phyloP scores from a whole-genome alignment of 2,888 invertebrate genomes.

The Drosophila trichaetosa region DNA sequence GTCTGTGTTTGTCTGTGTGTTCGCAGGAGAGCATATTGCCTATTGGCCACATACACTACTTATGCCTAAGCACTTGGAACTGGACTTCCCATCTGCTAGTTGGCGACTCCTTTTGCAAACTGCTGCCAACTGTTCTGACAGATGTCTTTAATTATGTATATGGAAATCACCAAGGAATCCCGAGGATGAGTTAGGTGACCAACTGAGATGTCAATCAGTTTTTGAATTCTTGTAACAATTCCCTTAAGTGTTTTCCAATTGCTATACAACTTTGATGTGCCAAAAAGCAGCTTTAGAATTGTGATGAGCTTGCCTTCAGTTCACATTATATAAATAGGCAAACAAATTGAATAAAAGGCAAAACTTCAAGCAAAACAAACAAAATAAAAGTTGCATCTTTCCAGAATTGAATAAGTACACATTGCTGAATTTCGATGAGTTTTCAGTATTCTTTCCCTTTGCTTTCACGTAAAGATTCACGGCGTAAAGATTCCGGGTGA shows the following conservation, averaged over 20 bases:
- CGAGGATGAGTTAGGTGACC: not conserved
- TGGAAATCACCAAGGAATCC: not conserved
- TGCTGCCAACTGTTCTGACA: slow-evolving; percentile 25
- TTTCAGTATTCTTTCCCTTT: slow-evolving; percentile 14
- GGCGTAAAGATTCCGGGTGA: slow-evolving; percentile 5
- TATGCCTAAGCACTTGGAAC: slow-evolving; percentile 31
- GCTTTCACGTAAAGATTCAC: not conserved
- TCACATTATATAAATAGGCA: not conserved
- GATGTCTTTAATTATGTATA: slow-evolving; percentile 34
- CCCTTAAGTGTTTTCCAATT: not conserved
- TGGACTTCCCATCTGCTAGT: not conserved
- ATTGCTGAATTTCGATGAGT: not conserved
- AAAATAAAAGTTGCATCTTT: not conserved
- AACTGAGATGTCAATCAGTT: not conserved
- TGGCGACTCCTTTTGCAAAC: slow-evolving; percentile 4
- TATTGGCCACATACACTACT: slow-evolving; percentile 18
- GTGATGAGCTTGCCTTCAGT: not conserved
- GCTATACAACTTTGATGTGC: not conserved
- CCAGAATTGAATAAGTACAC: slow-evolving; percentile 38
- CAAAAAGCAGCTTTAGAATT: not conserved
- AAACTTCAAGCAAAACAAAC: not conserved
- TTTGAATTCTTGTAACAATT: not conserved
- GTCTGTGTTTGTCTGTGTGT: not conserved
- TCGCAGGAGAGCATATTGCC: slow-evolving; percentile 17
- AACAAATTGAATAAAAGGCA: not conserved